Evolutionary conservation across 2,888 invertebrate species (phyloP).

Genomic region (Polyommatus icarus): DNA sequence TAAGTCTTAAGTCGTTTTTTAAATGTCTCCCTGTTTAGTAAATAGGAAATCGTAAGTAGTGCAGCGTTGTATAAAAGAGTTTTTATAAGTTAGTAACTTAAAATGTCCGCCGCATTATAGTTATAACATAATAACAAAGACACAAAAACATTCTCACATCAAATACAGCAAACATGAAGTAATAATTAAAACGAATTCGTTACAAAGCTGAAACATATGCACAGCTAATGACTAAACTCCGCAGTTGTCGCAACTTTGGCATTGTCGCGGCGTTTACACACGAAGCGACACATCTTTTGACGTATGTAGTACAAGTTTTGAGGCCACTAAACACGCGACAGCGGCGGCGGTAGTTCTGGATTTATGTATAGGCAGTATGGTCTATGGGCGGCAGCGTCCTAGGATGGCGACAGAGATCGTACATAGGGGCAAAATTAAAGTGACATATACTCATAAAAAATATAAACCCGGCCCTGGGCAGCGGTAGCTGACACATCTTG

Average conservation of each 20-base stretch:
- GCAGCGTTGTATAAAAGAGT: too few relatives aligned
- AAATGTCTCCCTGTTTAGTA: too few relatives aligned
- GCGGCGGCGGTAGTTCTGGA: background rate
- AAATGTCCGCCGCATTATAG: background rate
- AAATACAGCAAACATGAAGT: background rate
- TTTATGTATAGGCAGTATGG: too few relatives aligned
- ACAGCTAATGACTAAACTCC: slow-evolving; percentile 19
- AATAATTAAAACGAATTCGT: background rate
- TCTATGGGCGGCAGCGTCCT: too few relatives aligned
- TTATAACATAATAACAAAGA: background rate
- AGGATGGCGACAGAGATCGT: too few relatives aligned
- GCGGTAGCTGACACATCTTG: too few relatives aligned
- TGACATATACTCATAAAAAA: too few relatives aligned
- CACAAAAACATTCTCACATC: background rate
- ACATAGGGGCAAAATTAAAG: too few relatives aligned
- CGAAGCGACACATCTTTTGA: slow-evolving; percentile 12
- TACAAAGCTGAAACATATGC: slow-evolving; percentile 13
- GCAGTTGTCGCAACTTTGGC: slow-evolving; percentile 1
- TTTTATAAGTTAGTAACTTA: too few relatives aligned
- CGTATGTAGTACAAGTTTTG: background rate
- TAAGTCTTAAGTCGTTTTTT: too few relatives aligned
- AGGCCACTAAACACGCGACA: background rate
- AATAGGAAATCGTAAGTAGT: too few relatives aligned
- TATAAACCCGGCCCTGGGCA: too few relatives aligned
- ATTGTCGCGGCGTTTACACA: slow-evolving; percentile 5